Percentiles rank a stretch among this genome's conserved stretches.
phyloP scores from a whole-genome alignment of 2,888 invertebrate genomes.

The Spisula solida region DNA sequence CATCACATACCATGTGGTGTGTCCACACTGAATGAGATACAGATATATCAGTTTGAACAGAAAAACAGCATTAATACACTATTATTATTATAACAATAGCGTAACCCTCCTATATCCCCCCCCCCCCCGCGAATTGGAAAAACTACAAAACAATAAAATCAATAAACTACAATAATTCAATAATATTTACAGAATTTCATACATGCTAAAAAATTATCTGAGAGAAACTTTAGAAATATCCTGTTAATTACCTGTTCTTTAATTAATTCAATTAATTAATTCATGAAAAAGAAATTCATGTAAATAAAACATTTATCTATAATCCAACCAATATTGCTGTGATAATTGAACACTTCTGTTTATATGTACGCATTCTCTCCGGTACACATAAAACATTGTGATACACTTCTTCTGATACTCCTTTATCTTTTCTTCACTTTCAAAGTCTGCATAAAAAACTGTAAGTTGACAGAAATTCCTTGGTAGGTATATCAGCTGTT shows the following conservation, averaged over 20 bases:
- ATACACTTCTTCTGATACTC: not conserved
- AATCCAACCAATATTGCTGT: not conserved
- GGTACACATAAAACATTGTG: not conserved
- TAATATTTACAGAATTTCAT: not conserved
- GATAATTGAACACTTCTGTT: not conserved
- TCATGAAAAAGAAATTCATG: not conserved
- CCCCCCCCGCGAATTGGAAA: too few species aligned
- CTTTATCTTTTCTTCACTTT: not conserved
- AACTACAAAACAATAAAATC: too few species aligned
- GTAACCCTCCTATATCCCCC: too few species aligned
- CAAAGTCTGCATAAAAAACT: not conserved
- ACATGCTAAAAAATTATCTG: not conserved
- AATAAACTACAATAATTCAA: too few species aligned
- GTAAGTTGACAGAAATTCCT: constrained; percentile 22
- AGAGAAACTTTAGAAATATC: not conserved
- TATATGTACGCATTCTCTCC: not conserved
- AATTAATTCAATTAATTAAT: not conserved
- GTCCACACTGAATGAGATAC: too few species aligned
- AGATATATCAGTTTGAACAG: too few species aligned
- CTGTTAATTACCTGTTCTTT: not conserved
- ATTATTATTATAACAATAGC: too few species aligned
- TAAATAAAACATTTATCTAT: not conserved
- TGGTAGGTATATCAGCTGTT: constrained; percentile 14
- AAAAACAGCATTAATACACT: too few species aligned
- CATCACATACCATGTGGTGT: too few species aligned